phyloP scores from a whole-genome alignment of 2,888 invertebrate genomes.

The Acrobasis suavella region DNA sequence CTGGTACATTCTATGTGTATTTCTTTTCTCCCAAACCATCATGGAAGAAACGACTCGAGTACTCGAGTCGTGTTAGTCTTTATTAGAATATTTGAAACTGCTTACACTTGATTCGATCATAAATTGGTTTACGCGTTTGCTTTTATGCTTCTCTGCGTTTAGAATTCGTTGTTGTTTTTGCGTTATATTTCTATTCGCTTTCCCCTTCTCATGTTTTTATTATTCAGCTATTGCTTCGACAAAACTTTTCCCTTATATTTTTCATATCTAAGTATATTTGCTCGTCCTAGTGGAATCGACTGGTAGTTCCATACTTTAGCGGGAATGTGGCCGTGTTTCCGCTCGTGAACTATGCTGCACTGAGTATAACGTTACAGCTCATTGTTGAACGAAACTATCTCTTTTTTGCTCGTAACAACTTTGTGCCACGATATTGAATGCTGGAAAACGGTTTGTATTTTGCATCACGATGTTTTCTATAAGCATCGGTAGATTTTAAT shows the following conservation, averaged over 20 bases:
- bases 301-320: constrained; percentile 3
- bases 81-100: background rate
- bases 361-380: constrained; percentile 10
- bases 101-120: background rate
- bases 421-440: background rate
- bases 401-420: constrained; percentile 5
- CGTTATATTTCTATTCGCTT: background rate
- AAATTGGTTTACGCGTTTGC: too few species aligned
- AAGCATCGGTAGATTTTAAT: background rate
- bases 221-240: background rate
- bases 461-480: background rate
- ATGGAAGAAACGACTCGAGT: too few species aligned
- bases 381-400: constrained; percentile 15
- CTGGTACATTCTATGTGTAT: too few species aligned
- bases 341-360: constrained; percentile 14
- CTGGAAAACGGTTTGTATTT: background rate
- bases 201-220: background rate
- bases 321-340: constrained; percentile 17
- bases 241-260: background rate
- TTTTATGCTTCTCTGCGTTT: too few species aligned
- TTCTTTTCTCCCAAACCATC: too few species aligned
- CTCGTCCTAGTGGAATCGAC: background rate
- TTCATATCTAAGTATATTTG: background rate
- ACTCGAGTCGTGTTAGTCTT: too few species aligned
- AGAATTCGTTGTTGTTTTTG: background rate